Conservation (phyloP, 2,113 vertebrate species). For the Campylomormyrus tamandua region DNA sequence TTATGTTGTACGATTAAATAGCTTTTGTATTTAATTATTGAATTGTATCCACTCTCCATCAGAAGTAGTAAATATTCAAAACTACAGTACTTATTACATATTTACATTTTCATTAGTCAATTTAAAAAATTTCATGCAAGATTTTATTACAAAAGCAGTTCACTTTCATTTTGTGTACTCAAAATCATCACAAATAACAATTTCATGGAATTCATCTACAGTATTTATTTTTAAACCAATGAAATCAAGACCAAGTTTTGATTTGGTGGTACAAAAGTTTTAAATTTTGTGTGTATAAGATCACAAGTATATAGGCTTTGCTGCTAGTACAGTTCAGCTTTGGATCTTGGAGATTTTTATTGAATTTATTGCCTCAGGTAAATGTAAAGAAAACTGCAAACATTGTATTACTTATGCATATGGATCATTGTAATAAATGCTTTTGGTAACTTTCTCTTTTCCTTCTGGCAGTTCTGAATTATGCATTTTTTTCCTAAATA, state of each 20-base stretch:
- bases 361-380: slow-evolving; percentile 59
- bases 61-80: neutral
- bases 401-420: slow-evolving; percentile 26
- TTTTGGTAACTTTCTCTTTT: slow-evolving; percentile 2
- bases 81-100: neutral
- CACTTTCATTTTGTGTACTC: neutral
- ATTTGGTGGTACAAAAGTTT: neutral
- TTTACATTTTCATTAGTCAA: neutral
- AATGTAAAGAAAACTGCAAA: slow-evolving; percentile 43
- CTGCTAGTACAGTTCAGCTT: slow-evolving; percentile 32
- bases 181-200: neutral
- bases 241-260: neutral
- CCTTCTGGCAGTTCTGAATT: slow-evolving; percentile 36
- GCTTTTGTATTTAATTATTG: neutral
- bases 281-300: neutral
- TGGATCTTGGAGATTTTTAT: slow-evolving; percentile 35
- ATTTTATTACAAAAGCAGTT: neutral
- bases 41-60: neutral
- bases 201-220: neutral
- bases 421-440: slow-evolving; percentile 21
- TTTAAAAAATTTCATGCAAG: neutral
- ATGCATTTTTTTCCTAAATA: slow-evolving; percentile 31
- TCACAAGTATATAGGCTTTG: slow-evolving; percentile 34
- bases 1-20: neutral
- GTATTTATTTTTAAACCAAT: neutral